A percentile compares a stretch with the other conserved stretches of the same genome.
Conservation (phyloP, 2,888 invertebrate species). For the Parasteatoda lunata region DNA sequence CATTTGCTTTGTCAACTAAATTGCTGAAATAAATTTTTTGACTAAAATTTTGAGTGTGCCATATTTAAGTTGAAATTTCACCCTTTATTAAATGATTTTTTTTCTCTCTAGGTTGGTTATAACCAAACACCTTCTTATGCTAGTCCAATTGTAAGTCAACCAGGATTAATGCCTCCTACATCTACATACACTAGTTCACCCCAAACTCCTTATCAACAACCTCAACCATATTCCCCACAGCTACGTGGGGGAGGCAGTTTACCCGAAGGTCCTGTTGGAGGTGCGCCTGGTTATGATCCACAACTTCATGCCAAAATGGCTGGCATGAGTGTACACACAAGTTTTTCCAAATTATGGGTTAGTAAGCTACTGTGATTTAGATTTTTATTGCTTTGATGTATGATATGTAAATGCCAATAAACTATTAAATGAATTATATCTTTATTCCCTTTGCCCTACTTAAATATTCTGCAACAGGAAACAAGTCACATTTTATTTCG, state of each 20-base stretch:
- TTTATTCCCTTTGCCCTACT: too few relatives aligned
- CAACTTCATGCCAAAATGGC: slow-evolving; percentile 67
- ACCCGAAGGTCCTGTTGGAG: slow-evolving; percentile 68
- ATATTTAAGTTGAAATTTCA: neutral
- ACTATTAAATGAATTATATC: too few relatives aligned
- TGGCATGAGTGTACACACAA: slow-evolving; percentile 62
- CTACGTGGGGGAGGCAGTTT: slow-evolving; percentile 11
- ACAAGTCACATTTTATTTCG: too few relatives aligned
- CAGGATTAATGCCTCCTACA: slow-evolving; percentile 4
- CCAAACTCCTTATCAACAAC: slow-evolving; percentile 32
- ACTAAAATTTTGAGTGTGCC: too few relatives aligned
- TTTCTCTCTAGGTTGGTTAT: slow-evolving; percentile 47
- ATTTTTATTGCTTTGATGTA: too few relatives aligned
- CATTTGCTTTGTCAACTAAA: too few relatives aligned
- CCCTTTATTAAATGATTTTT: neutral
- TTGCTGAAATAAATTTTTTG: too few relatives aligned
- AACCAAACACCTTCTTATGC: slow-evolving; percentile 51
- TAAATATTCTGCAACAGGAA: too few relatives aligned
- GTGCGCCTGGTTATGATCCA: slow-evolving; percentile 65
- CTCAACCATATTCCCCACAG: slow-evolving; percentile 2
- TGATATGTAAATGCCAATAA: too few relatives aligned
- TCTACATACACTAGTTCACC: slow-evolving; percentile 7
- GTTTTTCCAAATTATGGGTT: slow-evolving; percentile 66
- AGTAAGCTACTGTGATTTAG: neutral
- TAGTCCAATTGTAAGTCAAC: slow-evolving; percentile 56